These are phyloP conservation scores for Microtus pennsylvanicus DNA, from an alignment of 2,113 vertebrate species.

Conservation along the genomic window DNA sequence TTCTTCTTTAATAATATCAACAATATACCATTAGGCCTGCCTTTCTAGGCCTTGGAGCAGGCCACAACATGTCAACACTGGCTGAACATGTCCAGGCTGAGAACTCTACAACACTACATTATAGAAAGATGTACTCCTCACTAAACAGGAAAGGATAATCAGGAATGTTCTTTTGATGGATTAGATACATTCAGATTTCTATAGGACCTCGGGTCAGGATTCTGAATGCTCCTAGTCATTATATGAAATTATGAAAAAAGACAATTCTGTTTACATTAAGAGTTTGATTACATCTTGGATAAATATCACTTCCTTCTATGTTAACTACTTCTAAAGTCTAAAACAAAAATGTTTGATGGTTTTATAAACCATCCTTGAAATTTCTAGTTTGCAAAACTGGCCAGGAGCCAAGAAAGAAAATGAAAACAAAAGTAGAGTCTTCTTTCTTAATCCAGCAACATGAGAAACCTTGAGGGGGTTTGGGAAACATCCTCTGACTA, in stretches of 20 bases:
- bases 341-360: constrained; percentile 9
- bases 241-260: constrained; percentile 5
- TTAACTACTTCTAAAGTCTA: constrained; percentile 34
- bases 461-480: constrained; percentile 39
- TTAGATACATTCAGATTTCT: neutral
- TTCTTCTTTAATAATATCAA: constrained; percentile 31
- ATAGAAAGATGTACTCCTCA: neutral
- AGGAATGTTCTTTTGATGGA: constrained; percentile 31
- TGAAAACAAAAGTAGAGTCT: constrained; percentile 71
- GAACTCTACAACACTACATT: neutral
- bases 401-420: constrained; percentile 52
- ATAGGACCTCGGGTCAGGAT: constrained; percentile 6
- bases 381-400: constrained; percentile 56
- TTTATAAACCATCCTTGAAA: constrained; percentile 64
- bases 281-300: constrained; percentile 20
- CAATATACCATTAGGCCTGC: neutral
- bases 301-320: constrained; percentile 37
- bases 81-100: neutral
- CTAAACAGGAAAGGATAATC: neutral
- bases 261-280: neutral
- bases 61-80: constrained; percentile 22
- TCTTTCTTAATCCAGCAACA: constrained; percentile 30
- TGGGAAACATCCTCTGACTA: constrained; percentile 66
- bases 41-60: neutral
- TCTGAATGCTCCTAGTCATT: constrained; percentile 15